Evolutionary conservation across 2,113 vertebrate species (phyloP).

Genomic region (Malaclemys terrapin): DNA sequence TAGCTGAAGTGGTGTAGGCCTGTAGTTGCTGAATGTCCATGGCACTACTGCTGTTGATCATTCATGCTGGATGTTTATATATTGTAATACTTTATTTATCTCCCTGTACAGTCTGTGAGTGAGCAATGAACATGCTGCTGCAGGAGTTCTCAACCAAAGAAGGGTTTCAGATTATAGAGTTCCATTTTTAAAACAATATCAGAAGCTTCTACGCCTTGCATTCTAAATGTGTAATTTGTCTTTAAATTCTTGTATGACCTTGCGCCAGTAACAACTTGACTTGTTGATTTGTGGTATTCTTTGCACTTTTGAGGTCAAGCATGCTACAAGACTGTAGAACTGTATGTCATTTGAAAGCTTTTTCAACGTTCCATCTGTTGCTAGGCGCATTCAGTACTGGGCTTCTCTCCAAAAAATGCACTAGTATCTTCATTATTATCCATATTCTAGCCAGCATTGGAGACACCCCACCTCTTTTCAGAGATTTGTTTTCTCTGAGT

Average conservation of each 20-base stretch:
- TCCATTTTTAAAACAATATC: not conserved
- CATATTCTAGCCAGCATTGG: not conserved
- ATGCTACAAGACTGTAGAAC: not conserved
- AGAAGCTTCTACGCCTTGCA: not conserved
- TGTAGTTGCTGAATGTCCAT: not conserved
- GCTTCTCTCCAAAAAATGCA: not conserved
- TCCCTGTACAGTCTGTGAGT: not conserved
- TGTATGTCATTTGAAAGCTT: not conserved
- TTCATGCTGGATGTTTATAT: not conserved
- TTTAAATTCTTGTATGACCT: constrained; percentile 24
- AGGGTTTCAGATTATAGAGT: not conserved
- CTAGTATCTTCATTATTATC: not conserved
- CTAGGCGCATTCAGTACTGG: not conserved
- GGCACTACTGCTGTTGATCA: not conserved
- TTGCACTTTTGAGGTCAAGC: not conserved
- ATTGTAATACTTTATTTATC: not conserved
- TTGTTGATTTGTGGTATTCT: constrained; percentile 14
- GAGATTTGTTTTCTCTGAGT: not conserved
- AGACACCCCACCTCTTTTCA: not conserved
- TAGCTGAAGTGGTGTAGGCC: not conserved
- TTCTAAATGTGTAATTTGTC: not conserved
- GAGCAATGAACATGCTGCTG: not conserved
- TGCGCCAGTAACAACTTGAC: not conserved
- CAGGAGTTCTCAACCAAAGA: not conserved
- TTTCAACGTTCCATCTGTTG: not conserved